Conservation (phyloP, 2,888 invertebrate genomes). For the Hartigia nigra region DNA sequence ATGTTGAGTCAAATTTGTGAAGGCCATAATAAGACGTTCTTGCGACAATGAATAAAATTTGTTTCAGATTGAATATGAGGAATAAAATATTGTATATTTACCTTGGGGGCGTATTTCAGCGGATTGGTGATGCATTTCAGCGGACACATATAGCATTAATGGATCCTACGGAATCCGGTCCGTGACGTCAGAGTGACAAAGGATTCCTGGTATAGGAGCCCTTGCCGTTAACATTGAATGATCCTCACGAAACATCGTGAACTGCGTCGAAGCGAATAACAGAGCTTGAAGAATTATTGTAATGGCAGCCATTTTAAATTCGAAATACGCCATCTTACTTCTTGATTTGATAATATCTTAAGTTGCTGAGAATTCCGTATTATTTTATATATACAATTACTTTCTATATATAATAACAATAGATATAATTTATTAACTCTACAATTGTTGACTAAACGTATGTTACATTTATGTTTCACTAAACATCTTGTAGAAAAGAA, state of each 20-base stretch:
- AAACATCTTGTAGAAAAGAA: neutral
- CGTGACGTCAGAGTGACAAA: neutral
- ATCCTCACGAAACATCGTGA: neutral
- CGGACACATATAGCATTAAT: neutral
- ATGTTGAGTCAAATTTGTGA: too few species aligned
- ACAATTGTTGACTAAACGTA: neutral
- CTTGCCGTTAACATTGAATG: neutral
- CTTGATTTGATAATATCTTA: too few species aligned
- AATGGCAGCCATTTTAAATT: neutral
- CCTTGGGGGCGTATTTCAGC: neutral
- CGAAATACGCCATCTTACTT: neutral
- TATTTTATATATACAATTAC: too few species aligned
- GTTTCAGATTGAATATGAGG: neutral
- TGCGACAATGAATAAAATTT: neutral
- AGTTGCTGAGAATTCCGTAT: too few species aligned
- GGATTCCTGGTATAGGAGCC: neutral
- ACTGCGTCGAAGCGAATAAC: neutral
- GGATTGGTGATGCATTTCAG: neutral
- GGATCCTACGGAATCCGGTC: neutral
- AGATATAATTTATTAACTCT: neutral
- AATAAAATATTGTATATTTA: neutral
- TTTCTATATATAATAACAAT: too few species aligned
- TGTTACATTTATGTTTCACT: neutral
- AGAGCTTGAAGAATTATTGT: neutral
- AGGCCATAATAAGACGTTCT: too few species aligned